These are phyloP conservation scores for Hydropsyche betteni DNA, from an alignment of 2,888 invertebrate genomes.

Conservation along the genomic window DNA sequence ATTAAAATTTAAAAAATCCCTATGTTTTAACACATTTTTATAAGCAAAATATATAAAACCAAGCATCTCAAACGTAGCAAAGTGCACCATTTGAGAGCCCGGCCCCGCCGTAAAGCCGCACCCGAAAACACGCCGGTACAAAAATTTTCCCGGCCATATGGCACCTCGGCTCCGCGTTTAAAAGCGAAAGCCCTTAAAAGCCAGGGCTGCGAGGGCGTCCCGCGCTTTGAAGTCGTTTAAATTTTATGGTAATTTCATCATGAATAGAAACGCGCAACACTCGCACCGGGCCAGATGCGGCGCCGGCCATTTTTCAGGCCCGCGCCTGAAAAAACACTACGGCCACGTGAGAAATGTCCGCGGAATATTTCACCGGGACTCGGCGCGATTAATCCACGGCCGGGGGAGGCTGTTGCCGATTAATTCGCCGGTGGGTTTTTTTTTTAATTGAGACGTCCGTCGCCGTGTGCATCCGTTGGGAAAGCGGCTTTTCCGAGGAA, in stretches of 20 bases:
- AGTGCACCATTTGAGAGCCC: too few relatives aligned
- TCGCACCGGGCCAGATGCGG: constrained; percentile 45
- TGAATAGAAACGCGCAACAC: constrained; percentile 51
- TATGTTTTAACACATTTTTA: too few relatives aligned
- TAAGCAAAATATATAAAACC: too few relatives aligned
- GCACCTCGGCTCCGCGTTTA: constrained; percentile 17
- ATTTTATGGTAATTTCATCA: constrained; percentile 51
- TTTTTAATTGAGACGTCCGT: too few relatives aligned
- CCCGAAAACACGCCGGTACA: neutral
- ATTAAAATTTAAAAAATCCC: too few relatives aligned
- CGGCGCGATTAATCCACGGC: too few relatives aligned
- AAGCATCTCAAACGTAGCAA: too few relatives aligned
- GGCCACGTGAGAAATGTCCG: constrained; percentile 32
- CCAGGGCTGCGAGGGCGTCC: neutral
- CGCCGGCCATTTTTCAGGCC: constrained; percentile 5
- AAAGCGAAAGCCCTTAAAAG: constrained; percentile 28
- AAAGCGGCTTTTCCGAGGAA: too few relatives aligned
- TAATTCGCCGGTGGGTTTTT: too few relatives aligned
- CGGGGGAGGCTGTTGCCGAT: too few relatives aligned
- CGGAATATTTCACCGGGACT: neutral
- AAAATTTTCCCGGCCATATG: constrained; percentile 33
- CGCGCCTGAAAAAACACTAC: too few relatives aligned
- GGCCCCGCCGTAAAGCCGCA: constrained; percentile 10
- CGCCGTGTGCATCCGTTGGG: too few relatives aligned
- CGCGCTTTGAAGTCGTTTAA: constrained; percentile 49